Evolutionary conservation across 2,888 invertebrate genomes (phyloP), one percentile per base, ranked within the genome.

Genomic region (Tethea ocularis): DNA sequence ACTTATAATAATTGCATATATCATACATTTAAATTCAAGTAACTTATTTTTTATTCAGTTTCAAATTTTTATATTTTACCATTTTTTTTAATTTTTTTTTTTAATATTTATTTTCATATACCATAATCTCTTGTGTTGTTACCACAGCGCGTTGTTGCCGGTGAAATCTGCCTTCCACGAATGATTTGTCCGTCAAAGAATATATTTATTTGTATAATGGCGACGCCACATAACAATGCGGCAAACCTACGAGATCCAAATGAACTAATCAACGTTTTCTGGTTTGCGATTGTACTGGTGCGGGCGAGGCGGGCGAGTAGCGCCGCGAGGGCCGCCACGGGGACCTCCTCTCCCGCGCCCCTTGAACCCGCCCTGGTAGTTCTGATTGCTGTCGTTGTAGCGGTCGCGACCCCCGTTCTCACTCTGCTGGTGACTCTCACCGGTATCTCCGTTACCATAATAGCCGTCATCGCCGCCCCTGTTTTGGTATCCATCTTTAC

Each of bases 141-240:
- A 84, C 89, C 89, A 88, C 89, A 87, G 86, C 88, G 83, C 91
- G 94, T 94, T 94, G 94, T 95, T 95, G 94, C 94, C 94, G 94
- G 94, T 94, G 94, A 94, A 94, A 94, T 94, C 93, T 95, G 94
- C 94, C 94, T 95, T 94, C 93, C 94, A 94, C 94, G 91, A 94
- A 91, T 88, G 87, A 90, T 89, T 91, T 88, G 91, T 90, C 89
- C 84, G 75, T 87, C 77, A 82, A 76, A 76, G 74, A 75, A 74
- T 66, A 67, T 69, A 69, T 67, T 72, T 73, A 75, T 63, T 66
- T 64, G 57, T 38, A 6, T 64, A 57, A 64, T 73, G 72, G 72
- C 71, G 72, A 68, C 65, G 70, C 71, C 75, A 71, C 75, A n/a
- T 63, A 62, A 61, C 59, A 63, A 67, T 64, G 73, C 69, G 69